A percentile compares a stretch with the other conserved stretches of the same genome.
Evolutionary conservation across 2,113 vertebrate species (phyloP).

Genomic region (Caranx ignobilis): DNA sequence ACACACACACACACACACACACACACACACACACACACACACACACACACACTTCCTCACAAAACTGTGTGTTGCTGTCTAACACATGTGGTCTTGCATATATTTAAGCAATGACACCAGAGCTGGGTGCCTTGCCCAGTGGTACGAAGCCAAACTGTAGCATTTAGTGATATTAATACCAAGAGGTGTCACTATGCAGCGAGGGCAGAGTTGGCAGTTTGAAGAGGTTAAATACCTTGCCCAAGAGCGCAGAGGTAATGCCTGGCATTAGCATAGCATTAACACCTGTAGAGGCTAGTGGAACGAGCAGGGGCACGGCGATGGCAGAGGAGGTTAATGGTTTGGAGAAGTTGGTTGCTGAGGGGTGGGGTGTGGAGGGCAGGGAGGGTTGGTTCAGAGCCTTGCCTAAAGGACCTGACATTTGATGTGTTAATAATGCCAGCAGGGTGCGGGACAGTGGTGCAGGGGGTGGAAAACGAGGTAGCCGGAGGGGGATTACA

Average conservation of each 20-base stretch:
- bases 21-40: constrained; percentile 24
- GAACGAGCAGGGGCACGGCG: constrained; percentile 22
- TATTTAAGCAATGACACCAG: constrained; percentile 17
- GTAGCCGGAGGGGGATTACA: constrained; percentile 48
- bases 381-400: constrained; percentile 20
- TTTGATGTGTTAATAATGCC: constrained; percentile 75
- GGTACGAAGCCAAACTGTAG: constrained; percentile 41
- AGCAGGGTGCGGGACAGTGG: constrained; percentile 46
- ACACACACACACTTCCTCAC: constrained; percentile 4
- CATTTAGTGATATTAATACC: constrained; percentile 60
- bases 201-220: constrained; percentile 38
- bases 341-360: constrained; percentile 52
- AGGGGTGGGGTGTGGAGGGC: constrained; percentile 1
- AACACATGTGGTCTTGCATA: constrained; percentile 22
- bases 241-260: constrained; percentile 44
- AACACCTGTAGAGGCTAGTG: constrained; percentile 12
- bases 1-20: constrained; percentile 29
- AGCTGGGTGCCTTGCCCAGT: constrained; percentile 18
- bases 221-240: constrained; percentile 62
- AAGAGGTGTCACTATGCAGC: constrained; percentile 38
- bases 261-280: constrained; percentile 56
- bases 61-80: constrained; percentile 30
- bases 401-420: constrained; percentile 70
- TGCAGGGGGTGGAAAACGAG: constrained; percentile 29
- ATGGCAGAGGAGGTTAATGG: constrained; percentile 64